Conservation (phyloP, 1,140 invertebrate genomes). For the Zeugodacus cucurbitae region DNA sequence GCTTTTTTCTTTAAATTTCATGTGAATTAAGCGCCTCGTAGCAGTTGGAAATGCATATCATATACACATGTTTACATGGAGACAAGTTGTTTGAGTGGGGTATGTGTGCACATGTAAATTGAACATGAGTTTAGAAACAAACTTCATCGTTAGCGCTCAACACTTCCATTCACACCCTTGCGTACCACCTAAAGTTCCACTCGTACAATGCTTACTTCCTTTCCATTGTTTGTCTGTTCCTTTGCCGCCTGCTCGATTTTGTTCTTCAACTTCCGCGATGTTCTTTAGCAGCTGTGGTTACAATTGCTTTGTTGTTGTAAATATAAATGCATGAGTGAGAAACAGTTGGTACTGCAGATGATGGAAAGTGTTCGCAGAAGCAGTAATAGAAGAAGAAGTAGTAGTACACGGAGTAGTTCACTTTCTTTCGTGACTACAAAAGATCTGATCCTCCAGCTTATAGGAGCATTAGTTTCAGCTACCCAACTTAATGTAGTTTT, state of each 20-base stretch:
- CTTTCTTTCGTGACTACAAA: too few species aligned
- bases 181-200: neutral
- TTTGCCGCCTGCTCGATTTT: neutral
- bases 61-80: neutral
- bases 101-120: slow-evolving; percentile 49
- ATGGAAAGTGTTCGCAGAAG: too few species aligned
- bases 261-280: neutral
- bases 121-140: slow-evolving; percentile 66
- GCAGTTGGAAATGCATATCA: neutral
- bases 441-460: too few species aligned
- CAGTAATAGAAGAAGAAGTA: too few species aligned
- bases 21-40: neutral
- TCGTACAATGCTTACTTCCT: neutral
- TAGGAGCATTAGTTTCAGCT: too few species aligned
- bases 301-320: neutral
- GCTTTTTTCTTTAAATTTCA: neutral
- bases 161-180: neutral
- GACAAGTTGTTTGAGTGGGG: neutral
- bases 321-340: too few species aligned
- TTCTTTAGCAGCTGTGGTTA: slow-evolving; percentile 8
- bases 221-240: neutral
- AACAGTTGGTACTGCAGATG: too few species aligned
- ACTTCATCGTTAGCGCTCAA: slow-evolving; percentile 44
- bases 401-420: too few species aligned
- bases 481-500: too few species aligned